A percentile compares a stretch with the other conserved stretches of the same genome.
Evolutionary conservation across 2,113 vertebrate species (phyloP).

Genomic region (Dendropsophus ebraccatus): DNA sequence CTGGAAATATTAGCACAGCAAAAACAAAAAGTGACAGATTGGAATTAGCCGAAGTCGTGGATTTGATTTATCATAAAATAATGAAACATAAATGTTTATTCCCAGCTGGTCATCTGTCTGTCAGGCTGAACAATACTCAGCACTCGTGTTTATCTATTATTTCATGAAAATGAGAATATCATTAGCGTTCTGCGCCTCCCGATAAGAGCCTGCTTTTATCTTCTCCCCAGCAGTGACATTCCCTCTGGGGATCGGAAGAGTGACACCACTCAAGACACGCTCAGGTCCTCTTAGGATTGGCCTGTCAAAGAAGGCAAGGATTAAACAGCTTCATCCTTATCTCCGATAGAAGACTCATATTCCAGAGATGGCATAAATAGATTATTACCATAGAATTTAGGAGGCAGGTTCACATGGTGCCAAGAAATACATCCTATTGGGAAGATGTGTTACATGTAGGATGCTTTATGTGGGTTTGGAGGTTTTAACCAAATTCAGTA

Average conservation of each 20-base stretch:
- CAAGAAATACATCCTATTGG: background rate
- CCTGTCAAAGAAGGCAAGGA: conserved; percentile 85
- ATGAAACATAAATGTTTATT: background rate
- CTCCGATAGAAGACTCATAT: conserved; percentile 69
- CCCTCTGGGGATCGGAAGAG: conserved; percentile 71
- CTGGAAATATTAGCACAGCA: background rate
- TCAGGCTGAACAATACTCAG: background rate
- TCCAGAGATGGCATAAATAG: background rate
- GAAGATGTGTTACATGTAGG: background rate
- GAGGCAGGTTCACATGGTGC: background rate
- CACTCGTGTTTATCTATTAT: conserved; percentile 37
- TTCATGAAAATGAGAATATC: conserved; percentile 34
- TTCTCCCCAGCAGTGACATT: conserved; percentile 72
- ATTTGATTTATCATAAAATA: conserved; percentile 16
- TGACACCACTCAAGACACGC: conserved; percentile 88
- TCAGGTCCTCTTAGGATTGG: conserved; percentile 85
- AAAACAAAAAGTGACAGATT: background rate
- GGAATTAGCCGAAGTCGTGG: background rate
- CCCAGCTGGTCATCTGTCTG: conserved; percentile 36
- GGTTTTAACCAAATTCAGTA: background rate
- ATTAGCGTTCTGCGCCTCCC: conserved; percentile 20
- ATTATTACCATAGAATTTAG: conserved; percentile 8
- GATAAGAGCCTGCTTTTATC: conserved; percentile 50
- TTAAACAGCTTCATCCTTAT: conserved; percentile 85
- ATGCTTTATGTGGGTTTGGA: background rate